Conservation (phyloP, 2,888 invertebrate genomes). For the Andrena fulva region DNA sequence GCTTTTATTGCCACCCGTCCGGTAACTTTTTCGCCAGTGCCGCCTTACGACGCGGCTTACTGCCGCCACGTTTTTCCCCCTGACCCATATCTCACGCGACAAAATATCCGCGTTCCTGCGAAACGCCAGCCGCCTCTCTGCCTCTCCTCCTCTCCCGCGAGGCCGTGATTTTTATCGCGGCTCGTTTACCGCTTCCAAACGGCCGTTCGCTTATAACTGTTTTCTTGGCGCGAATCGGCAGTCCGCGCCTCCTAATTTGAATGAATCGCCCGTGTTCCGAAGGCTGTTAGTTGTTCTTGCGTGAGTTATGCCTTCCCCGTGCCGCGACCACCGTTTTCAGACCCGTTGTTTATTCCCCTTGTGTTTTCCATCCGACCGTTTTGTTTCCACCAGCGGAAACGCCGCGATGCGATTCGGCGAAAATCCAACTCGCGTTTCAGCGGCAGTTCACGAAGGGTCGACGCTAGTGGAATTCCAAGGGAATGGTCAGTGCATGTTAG, state of each 20-base stretch:
- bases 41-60: neutral
- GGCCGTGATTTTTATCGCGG: constrained; percentile 9
- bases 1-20: constrained; percentile 19
- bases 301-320: constrained; percentile 9
- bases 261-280: neutral
- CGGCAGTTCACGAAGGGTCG: no score
- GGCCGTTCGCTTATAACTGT: neutral
- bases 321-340: neutral
- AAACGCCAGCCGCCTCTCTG: neutral
- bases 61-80: constrained; percentile 12
- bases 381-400: constrained; percentile 7
- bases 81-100: constrained; percentile 11
- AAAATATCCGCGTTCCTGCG: constrained; percentile 27
- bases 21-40: neutral
- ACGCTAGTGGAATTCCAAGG: no score
- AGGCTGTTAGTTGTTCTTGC: neutral
- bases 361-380: constrained; percentile 4
- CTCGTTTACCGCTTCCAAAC: neutral
- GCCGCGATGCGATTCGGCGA: no score
- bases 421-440: no score
- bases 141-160: neutral
- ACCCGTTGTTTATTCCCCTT: neutral
- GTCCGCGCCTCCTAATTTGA: constrained; percentile 7
- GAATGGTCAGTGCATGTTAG: no score
- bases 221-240: neutral